Evolutionary conservation across 2,888 invertebrate genomes (phyloP), one percentile per base, ranked within the genome.

Genomic region (Athalia circularis): DNA sequence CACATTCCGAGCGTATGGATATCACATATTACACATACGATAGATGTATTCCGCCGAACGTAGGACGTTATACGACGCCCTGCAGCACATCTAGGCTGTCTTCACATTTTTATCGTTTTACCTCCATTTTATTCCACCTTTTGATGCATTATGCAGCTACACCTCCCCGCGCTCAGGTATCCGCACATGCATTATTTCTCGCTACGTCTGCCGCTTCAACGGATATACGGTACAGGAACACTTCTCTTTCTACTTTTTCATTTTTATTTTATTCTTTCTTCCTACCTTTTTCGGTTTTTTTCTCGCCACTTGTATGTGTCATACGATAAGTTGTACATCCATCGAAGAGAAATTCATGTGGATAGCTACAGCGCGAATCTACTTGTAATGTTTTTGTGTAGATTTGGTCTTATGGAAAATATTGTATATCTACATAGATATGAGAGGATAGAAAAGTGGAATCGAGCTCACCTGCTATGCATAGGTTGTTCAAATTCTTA

Each of bases 251-350:
- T 65, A 5, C n/a, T 43, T 59, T 61, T 59, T 80, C 65, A 47
- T 57, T 54, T 64, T 54, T n/a, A n/a, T 62, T 57, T 11, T 67
- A 47, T 9, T 50, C 67, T 64, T 47, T 78, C 59, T 70, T 80
- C 76, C 0, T 61, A 13, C n/a, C n/a, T 57, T 83, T 81, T 82
- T 82, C 82, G 79, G 67, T 47, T 57, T 64, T 50, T 45, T 7
- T 29, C 64, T 11, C 9, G 4, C n/a, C 15, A 43, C 45, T 15
- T 54, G 54, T 54, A 68, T 54, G 52, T 29, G 29, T 29, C 29
- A 52, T 43, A 29, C 68, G 15, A 68, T 68, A 15, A 68, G 68
- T 68, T 54, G 29, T 29, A 13, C 68, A 29, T 68, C 68, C 43
- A 50, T 54, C 54, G 52, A 29, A 68, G 50, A 54, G 29, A 29